A percentile compares a stretch with the other conserved stretches of the same genome.
Conservation (phyloP, 1,140 invertebrate genomes). For the Drosophila quadrilineata region DNA sequence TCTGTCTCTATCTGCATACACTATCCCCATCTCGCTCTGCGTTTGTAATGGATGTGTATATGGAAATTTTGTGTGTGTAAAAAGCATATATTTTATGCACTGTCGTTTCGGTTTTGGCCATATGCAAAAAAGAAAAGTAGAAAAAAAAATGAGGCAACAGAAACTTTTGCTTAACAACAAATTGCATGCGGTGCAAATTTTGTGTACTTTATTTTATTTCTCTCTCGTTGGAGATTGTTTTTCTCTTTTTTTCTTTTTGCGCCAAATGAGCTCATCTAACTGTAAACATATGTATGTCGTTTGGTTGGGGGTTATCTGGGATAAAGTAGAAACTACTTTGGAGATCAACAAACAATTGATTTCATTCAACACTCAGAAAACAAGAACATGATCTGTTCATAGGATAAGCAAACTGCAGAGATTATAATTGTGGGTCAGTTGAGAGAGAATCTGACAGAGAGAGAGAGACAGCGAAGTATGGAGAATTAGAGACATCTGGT, state of each 20-base stretch:
- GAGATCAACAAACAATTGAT: background rate
- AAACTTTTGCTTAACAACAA: conserved; percentile 46
- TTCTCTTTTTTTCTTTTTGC: conserved; percentile 34
- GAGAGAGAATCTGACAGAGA: too few species aligned
- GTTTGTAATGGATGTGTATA: conserved; percentile 20
- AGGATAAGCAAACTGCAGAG: background rate
- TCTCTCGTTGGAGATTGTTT: too few species aligned
- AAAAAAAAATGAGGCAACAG: too few species aligned
- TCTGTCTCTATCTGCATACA: background rate
- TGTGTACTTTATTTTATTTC: conserved; percentile 4
- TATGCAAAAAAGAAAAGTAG: too few species aligned
- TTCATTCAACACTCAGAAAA: background rate
- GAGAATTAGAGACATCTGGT: too few species aligned
- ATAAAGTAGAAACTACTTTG: background rate
- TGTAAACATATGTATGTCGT: background rate
- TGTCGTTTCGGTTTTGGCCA: conserved; percentile 60
- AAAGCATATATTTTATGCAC: conserved; percentile 76
- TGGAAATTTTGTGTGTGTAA: conserved; percentile 68
- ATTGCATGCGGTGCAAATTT: conserved; percentile 52
- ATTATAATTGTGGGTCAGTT: background rate
- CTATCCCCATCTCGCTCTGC: background rate
- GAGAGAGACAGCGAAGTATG: too few species aligned
- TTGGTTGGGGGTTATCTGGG: too few species aligned
- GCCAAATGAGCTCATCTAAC: conserved; percentile 30
- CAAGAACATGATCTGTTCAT: background rate